Evolutionary conservation across 2,797 vertebrate species (phyloP).

Genomic region (Rhinogobio ventralis): DNA sequence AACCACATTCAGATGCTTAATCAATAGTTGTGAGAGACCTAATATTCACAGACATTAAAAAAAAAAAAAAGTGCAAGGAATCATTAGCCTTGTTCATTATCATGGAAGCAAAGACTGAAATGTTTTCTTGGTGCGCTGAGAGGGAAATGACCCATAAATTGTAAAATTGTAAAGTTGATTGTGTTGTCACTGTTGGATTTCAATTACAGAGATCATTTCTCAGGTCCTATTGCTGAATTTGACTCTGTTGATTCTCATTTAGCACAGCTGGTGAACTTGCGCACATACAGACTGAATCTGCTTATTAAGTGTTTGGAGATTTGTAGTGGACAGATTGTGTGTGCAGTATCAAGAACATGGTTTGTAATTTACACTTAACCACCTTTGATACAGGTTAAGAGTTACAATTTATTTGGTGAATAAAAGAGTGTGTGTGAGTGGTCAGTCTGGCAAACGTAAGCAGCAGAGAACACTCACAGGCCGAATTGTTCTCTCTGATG

Average conservation of each 20-base stretch:
- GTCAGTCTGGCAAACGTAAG: constrained; percentile 43
- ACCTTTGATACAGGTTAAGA: neutral
- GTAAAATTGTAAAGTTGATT: neutral
- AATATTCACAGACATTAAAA: neutral
- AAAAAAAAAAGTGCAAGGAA: neutral
- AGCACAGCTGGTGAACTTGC: constrained; percentile 13
- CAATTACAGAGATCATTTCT: neutral
- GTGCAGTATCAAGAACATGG: neutral
- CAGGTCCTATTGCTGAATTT: constrained; percentile 16
- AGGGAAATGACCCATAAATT: neutral
- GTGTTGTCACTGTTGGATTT: neutral
- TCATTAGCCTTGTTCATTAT: neutral
- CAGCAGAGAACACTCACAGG: constrained; percentile 30
- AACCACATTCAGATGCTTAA: neutral
- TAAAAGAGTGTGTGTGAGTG: constrained; percentile 26
- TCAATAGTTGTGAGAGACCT: neutral
- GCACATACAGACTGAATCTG: constrained; percentile 38
- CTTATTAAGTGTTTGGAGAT: constrained; percentile 35
- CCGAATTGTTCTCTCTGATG: constrained; percentile 47
- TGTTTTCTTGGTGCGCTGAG: neutral
- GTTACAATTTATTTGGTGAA: neutral
- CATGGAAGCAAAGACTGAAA: neutral
- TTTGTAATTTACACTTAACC: constrained; percentile 1
- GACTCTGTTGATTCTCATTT: constrained; percentile 1
- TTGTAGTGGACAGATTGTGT: constrained; percentile 3